Conservation (phyloP, 1,140 invertebrate species). For the Agrilus planipennis region DNA sequence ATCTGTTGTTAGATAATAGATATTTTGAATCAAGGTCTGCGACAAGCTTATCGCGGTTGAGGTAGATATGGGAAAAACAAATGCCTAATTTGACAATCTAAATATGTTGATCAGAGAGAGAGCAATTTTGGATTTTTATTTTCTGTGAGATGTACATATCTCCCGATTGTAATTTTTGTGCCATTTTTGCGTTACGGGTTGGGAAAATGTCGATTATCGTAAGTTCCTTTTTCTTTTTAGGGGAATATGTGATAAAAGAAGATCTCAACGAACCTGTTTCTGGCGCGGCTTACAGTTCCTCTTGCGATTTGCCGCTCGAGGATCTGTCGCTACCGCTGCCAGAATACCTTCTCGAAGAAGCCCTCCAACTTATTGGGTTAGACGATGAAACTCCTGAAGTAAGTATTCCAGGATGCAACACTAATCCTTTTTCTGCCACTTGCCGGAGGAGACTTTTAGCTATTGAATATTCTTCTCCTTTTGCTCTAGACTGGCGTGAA, state of each 20-base stretch:
- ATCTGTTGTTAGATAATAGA: too few relatives aligned
- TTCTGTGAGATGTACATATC: too few relatives aligned
- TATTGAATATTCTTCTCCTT: constrained; percentile 6
- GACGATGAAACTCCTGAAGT: constrained; percentile 48
- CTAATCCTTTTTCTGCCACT: constrained; percentile 26
- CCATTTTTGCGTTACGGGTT: too few relatives aligned
- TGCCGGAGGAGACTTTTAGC: constrained; percentile 9
- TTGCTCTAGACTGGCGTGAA: constrained; percentile 22
- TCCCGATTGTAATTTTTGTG: too few relatives aligned
- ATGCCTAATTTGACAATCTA: too few relatives aligned
- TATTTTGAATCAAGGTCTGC: too few relatives aligned
- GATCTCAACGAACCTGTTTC: constrained; percentile 28
- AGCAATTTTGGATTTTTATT: too few relatives aligned
- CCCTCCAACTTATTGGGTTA: constrained; percentile 57
- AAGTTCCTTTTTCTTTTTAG: constrained; percentile 33
- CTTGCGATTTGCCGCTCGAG: constrained; percentile 28
- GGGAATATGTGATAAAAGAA: constrained; percentile 47
- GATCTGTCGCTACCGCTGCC: constrained; percentile 36
- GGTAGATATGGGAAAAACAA: too few relatives aligned
- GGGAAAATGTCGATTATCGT: too few relatives aligned
- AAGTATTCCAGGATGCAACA: too few relatives aligned
- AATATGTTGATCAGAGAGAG: too few relatives aligned
- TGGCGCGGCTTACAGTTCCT: constrained; percentile 18
- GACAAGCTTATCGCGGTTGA: too few relatives aligned
- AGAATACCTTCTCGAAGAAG: constrained; percentile 61